These are phyloP conservation scores for Argyrosomus regius DNA, from an alignment of 2,797 vertebrate genomes.

Conservation along the genomic window DNA sequence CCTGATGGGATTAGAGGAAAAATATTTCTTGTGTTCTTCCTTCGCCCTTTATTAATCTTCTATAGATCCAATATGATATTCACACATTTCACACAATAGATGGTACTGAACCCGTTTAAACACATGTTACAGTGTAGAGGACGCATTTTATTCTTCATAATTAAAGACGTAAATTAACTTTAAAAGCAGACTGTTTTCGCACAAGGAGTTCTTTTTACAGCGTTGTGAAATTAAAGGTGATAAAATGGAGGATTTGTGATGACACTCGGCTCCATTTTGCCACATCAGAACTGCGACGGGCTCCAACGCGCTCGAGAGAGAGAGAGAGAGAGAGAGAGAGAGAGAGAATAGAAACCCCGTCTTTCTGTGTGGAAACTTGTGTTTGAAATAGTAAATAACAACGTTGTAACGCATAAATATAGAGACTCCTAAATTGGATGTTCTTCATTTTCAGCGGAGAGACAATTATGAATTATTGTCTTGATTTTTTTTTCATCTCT, in stretches of 20 bases:
- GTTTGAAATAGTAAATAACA: constrained; percentile 37
- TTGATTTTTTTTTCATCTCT: constrained; percentile 2
- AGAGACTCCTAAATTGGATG: not conserved
- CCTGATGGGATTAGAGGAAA: constrained; percentile 22
- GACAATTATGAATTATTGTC: constrained; percentile 32
- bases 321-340: too few relatives aligned
- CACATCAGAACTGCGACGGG: not conserved
- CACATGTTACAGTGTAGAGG: not conserved
- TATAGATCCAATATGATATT: not conserved
- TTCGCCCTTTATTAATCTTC: constrained; percentile 24
- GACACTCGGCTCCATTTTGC: not conserved
- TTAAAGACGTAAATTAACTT: not conserved
- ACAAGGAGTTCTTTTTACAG: not conserved
- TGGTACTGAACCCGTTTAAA: not conserved
- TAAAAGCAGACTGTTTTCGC: not conserved
- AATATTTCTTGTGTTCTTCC: constrained; percentile 19
- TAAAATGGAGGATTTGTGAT: not conserved
- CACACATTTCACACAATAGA: not conserved
- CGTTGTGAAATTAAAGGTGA: not conserved
- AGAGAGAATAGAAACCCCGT: not conserved
- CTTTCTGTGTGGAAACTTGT: not conserved
- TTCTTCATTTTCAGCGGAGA: constrained; percentile 23
- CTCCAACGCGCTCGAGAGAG: not conserved
- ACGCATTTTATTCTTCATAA: not conserved
- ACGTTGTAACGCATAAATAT: not conserved